A percentile compares a stretch with the other conserved stretches of the same genome.
Conservation (phyloP, 2,113 vertebrate species). For the Elephas maximus region DNA sequence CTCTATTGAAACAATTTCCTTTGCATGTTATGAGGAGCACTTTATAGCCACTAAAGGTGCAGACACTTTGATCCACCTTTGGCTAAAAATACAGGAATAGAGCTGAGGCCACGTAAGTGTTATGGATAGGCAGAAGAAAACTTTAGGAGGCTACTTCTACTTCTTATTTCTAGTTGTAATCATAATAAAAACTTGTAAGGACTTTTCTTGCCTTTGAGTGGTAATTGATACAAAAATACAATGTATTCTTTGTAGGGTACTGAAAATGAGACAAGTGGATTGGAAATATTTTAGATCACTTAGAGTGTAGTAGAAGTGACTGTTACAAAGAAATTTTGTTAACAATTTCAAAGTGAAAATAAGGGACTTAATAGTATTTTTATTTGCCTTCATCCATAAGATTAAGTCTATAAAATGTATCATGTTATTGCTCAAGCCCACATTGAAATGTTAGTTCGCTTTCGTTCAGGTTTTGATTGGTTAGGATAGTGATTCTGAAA, state of each 20-base stretch:
- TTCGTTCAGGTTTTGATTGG: constrained; percentile 48
- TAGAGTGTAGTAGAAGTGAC: neutral
- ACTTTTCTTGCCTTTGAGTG: neutral
- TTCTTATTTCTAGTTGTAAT: neutral
- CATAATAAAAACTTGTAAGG: neutral
- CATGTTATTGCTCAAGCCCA: neutral
- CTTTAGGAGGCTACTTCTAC: neutral
- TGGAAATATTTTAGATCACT: neutral
- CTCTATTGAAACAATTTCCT: neutral
- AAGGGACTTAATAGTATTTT: neutral
- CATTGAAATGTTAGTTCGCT: constrained; percentile 51
- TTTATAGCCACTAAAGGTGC: neutral
- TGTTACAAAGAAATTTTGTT: neutral
- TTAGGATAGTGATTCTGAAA: neutral
- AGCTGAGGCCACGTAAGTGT: neutral
- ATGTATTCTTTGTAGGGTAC: neutral
- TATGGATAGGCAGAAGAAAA: neutral
- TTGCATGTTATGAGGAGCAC: neutral
- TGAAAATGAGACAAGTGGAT: neutral
- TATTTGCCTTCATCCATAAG: neutral
- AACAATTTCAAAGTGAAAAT: constrained; percentile 37
- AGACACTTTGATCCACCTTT: neutral
- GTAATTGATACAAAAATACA: neutral
- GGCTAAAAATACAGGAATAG: neutral
- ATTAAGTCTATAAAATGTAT: neutral